phyloP scores from a whole-genome alignment of 2,113 vertebrate species.

The Eulemur rufifrons region DNA sequence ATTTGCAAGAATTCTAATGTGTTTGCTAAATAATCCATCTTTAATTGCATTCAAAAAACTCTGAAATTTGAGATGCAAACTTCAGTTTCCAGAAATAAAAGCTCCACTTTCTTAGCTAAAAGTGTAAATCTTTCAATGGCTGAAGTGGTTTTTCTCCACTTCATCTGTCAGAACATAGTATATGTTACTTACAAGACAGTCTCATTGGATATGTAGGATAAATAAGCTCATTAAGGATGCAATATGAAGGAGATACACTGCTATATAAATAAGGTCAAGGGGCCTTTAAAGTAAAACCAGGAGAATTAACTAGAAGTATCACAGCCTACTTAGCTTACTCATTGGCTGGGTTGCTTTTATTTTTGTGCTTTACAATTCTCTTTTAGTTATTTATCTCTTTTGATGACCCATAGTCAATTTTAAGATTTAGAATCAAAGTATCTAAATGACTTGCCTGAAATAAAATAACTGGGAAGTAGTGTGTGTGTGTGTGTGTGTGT shows the following conservation, averaged over 20 bases:
- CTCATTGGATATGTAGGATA: neutral
- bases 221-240: neutral
- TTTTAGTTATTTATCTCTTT: neutral
- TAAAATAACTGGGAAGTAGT: neutral
- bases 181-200: neutral
- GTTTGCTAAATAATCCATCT: slow-evolving; percentile 10
- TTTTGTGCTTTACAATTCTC: neutral
- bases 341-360: neutral
- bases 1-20: slow-evolving; percentile 6
- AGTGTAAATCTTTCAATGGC: neutral
- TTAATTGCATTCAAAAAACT: neutral
- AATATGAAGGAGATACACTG: neutral
- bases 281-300: neutral
- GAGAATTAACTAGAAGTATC: neutral
- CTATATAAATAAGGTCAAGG: neutral
- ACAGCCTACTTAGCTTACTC: neutral
- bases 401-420: neutral
- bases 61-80: neutral
- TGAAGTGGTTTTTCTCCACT: neutral
- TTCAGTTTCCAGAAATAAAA: slow-evolving; percentile 12
- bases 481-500: neutral
- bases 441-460: neutral
- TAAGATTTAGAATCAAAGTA: slow-evolving; percentile 22
- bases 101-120: neutral
- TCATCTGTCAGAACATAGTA: neutral